Base-by-base conservation (phyloP, 2,113 vertebrate genomes). In the Psittacula cyanocephala region DNA sequence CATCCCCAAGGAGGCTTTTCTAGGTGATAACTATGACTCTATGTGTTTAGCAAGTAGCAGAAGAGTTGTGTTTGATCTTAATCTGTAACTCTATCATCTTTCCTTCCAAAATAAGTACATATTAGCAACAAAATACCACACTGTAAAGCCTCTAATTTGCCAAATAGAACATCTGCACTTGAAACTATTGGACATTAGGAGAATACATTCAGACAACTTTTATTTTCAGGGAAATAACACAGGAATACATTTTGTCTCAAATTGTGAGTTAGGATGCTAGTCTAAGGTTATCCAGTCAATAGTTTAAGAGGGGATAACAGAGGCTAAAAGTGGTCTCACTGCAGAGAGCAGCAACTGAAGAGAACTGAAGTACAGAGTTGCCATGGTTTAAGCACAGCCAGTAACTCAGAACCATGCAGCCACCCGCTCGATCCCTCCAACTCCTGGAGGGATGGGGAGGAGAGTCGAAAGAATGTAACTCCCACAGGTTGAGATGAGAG, bases 351-450 rank as follows among this genome's bases (percentile, higher is more conserved):
- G 19, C 5, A 86, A 24, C 16, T 47, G 15, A 72, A 46, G 17
- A 77, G 8, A 65, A 13, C 0, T 60, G 14, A 86, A 55, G 19
- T 18, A 59, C 55, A 59, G 33, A n/a, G 12, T 57, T 57, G 31
- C 33, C 5, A 9, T n/a, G 19, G 19, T n/a, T 57, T 57, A 57
- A 57, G 31, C 31, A 8, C 12, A 57, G 31, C 31, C 31, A n/a
- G 55, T 57, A 33, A n/a, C 55, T n/a, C 55, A 57, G 55, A 57
- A 57, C 19, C 55, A n/a, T 6, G 6, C 55, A 57, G 53, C 31
- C 12, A 1, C 31, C 33, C 2, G 1, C 31, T 22, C 19, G 6
- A 12, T 19, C 5, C 53, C 29, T 3, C 11, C 22, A 47, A 16
- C 52, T 53, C 28, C 52, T 11, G 4, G 28, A 29, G 52, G 52